Evolutionary conservation across 23 tunicate genomes (phyloP).

Genomic region (Phallusia fumigata): DNA sequence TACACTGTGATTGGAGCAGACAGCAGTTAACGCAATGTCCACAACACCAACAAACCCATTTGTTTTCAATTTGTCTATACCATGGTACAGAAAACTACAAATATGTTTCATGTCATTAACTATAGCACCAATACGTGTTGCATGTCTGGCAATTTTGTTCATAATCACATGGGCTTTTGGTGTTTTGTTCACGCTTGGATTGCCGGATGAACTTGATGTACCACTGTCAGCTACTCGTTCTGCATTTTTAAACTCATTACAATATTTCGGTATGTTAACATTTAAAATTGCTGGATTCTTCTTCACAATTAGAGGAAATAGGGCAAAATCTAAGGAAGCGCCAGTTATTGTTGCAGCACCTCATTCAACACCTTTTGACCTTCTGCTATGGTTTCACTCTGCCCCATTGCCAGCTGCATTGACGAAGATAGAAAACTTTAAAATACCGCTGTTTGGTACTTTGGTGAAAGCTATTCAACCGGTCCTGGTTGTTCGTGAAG

Average conservation of each 20-base stretch:
- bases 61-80: slow-evolving; percentile 16
- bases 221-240: not conserved
- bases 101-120: slow-evolving; percentile 62
- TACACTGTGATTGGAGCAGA: too few species aligned
- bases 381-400: slow-evolving; percentile 30
- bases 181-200: slow-evolving; percentile 15
- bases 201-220: not conserved
- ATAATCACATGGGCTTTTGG: slow-evolving; percentile 20
- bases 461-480: slow-evolving; percentile 80
- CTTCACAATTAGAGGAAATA: slow-evolving; percentile 55
- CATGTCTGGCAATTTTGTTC: not conserved
- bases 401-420: slow-evolving; percentile 49
- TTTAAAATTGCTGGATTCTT: not conserved
- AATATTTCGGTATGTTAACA: not conserved
- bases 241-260: not conserved
- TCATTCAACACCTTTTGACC: slow-evolving; percentile 71
- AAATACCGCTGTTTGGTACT: slow-evolving; percentile 68
- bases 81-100: slow-evolving; percentile 32
- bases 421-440: slow-evolving; percentile 51
- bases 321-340: slow-evolving; percentile 57
- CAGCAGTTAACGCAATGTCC: too few species aligned
- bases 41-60: slow-evolving; percentile 39
- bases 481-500: slow-evolving; percentile 54
- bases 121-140: slow-evolving; percentile 47
- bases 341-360: slow-evolving; percentile 55